These are phyloP conservation scores for Drosophila aldrichi DNA, from an alignment of 2,888 invertebrate genomes.

Conservation along the genomic window DNA sequence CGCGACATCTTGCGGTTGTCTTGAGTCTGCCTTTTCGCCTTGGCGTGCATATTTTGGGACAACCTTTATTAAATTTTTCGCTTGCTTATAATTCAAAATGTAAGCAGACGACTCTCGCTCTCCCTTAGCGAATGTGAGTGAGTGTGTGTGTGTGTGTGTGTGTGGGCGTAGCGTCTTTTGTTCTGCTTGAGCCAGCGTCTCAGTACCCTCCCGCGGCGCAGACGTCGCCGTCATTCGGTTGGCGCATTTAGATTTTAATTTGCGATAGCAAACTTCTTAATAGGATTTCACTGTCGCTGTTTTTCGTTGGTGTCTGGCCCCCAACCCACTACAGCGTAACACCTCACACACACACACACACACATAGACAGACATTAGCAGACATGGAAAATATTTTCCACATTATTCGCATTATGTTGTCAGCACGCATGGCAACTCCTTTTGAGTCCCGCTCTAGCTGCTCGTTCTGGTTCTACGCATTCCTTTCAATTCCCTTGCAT, in stretches of 20 bases:
- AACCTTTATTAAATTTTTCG: conserved; percentile 77
- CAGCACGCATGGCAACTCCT: conserved; percentile 60
- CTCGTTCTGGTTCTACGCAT: conserved; percentile 13
- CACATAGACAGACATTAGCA: conserved; percentile 46
- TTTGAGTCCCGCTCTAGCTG: conserved; percentile 19
- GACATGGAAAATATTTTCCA: conserved; percentile 70
- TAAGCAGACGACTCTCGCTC: conserved; percentile 53
- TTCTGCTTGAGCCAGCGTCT: conserved; percentile 25
- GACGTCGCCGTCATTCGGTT: conserved; percentile 74
- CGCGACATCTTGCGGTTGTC: conserved; percentile 24
- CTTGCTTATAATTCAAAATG: conserved; percentile 80
- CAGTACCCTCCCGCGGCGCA: conserved; percentile 42
- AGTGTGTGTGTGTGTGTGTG: conserved; percentile 33
- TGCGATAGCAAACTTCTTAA: conserved; percentile 81
- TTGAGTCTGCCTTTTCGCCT: conserved; percentile 26
- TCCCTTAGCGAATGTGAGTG: conserved; percentile 18
- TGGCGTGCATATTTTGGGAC: conserved; percentile 56
- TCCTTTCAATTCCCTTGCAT: conserved; percentile 45
- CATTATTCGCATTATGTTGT: conserved; percentile 73
- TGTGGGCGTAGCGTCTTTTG: conserved; percentile 42
- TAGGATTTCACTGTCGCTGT: conserved; percentile 77
- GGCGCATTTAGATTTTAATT: conserved; percentile 81
- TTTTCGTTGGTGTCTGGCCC: conserved; percentile 18
- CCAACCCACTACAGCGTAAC: conserved; percentile 1
- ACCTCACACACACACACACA: conserved; percentile 29